These are phyloP conservation scores for Drosophila pegasa DNA, from an alignment of 2,888 invertebrate genomes.

Conservation along the genomic window DNA sequence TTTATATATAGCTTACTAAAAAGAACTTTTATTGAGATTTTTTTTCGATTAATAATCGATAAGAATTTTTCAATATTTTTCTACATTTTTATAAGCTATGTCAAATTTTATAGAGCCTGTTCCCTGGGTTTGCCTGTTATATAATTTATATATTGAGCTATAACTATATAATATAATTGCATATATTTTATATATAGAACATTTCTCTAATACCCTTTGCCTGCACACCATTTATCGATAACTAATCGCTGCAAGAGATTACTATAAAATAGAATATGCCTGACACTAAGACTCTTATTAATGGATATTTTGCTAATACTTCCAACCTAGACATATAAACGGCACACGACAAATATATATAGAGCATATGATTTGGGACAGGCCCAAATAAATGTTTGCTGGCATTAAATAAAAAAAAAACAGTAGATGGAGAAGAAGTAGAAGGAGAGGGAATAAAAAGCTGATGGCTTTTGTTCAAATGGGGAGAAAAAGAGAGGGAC, in stretches of 20 bases:
- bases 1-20: too few species aligned
- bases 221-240: conserved; percentile 2
- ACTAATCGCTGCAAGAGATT: not conserved
- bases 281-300: not conserved
- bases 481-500: conserved; percentile 41
- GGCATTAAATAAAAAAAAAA: conserved; percentile 11
- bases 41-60: not conserved
- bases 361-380: conserved; percentile 23
- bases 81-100: too few species aligned
- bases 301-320: not conserved
- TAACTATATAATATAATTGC: too few species aligned
- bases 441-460: not conserved
- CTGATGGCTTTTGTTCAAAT: conserved; percentile 17
- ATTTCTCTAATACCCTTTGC: not conserved
- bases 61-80: too few species aligned
- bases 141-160: too few species aligned
- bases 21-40: too few species aligned
- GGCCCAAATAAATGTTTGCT: conserved; percentile 41
- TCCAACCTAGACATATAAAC: conserved; percentile 4
- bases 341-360: not conserved
- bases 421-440: not conserved
- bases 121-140: too few species aligned
- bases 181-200: not conserved
- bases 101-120: too few species aligned
- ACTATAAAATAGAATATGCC: not conserved